Conservation (phyloP, 2,797 vertebrate genomes). For the Apogon talboti region DNA sequence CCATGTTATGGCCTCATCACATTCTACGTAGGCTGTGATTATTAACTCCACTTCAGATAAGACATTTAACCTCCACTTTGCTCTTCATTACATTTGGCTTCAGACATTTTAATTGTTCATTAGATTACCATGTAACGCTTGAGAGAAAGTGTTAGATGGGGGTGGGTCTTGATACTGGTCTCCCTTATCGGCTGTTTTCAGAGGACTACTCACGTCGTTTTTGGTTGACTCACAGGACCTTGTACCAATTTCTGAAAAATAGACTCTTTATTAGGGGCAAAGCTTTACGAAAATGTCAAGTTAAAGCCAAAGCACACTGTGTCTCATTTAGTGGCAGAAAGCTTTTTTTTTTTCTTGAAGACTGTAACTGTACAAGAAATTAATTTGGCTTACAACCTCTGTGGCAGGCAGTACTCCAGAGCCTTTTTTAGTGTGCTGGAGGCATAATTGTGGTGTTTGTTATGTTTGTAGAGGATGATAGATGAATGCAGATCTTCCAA, state of each 20-base stretch:
- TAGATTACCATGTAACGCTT: conserved; percentile 43
- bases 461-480: conserved; percentile 46
- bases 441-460: conserved; percentile 22
- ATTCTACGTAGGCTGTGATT: conserved; percentile 47
- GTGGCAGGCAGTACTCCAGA: conserved; percentile 25
- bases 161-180: conserved; percentile 30
- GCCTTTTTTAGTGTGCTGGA: conserved; percentile 34
- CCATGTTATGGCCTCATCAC: conserved; percentile 49
- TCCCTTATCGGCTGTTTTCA: conserved; percentile 31
- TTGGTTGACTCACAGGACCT: conserved; percentile 14
- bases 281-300: conserved; percentile 42
- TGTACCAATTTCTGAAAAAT: conserved; percentile 39
- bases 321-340: conserved; percentile 38
- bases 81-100: conserved; percentile 37
- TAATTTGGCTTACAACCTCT: conserved; percentile 47
- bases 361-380: conserved; percentile 47
- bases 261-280: conserved; percentile 32
- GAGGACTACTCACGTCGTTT: conserved; percentile 34
- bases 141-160: conserved; percentile 23
- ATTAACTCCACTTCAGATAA: conserved; percentile 55
- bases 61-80: conserved; percentile 49
- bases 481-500: conserved; percentile 51
- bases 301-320: conserved; percentile 28
- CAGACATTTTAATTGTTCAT: conserved; percentile 61
- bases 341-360: conserved; percentile 37